Base-by-base conservation (phyloP, 2,888 invertebrate genomes). In the Eupithecia inturbata region DNA sequence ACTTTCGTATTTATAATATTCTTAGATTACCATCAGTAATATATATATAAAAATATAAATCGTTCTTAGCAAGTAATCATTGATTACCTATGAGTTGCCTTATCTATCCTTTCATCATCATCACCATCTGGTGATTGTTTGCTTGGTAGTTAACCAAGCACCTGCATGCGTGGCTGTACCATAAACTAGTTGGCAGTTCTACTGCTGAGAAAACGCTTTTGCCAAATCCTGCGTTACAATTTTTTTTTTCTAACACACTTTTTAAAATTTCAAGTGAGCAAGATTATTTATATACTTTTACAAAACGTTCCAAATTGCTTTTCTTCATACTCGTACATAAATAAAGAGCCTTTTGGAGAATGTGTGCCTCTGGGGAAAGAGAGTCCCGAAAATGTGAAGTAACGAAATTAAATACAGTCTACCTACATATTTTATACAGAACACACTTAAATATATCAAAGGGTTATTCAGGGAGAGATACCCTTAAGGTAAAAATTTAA, bases 381-480 rank as follows among this genome's bases (percentile, higher is more conserved):
- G 63, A 36, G 9, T 36, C 63, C n/a, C 12, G 63, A 64, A 64
- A 64, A 64, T n/a, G 33, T 36, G 63, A 64, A 22, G 26, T 26
- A 26, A 57, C 26, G 7, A 57, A 57, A 57, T 57, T 26, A 57
- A 57, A 57, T 57, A 9, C 14, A 57, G 57, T 26, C 22, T 5
- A 57, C 26, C 57, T 26, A 57, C 57, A 57, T 57, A 57, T 57
- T 57, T 57, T 12, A 57, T n/a, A 26, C 57, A 26, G 26, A 57
- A 26, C 26, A 57, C 14, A 53, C 22, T 22, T 53, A 53, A 53
- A 53, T 22, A n/a, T 49, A 49, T 49, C n/a, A 49, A 49, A 49
- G 49, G 49, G 53, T 53, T 53, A 53, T n/a, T 53, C 10, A 22
- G 45, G 19, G 53, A 53, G 22, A 22, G 26, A 0, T 5, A 12